phyloP scores from a whole-genome alignment of 1,140 invertebrate species.

The Vanessa tameamea region DNA sequence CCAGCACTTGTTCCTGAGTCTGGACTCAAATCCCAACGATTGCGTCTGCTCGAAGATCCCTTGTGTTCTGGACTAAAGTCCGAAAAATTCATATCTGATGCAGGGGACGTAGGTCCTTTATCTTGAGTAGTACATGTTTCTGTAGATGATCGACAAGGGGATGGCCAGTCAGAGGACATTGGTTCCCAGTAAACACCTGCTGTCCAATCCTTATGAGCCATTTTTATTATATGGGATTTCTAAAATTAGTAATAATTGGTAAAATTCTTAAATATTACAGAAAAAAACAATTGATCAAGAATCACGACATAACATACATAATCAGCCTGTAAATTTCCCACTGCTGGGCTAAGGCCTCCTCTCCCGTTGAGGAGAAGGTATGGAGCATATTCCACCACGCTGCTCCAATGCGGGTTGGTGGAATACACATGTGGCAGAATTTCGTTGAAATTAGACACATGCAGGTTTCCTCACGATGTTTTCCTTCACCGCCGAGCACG shows the following conservation, averaged over 20 bases:
- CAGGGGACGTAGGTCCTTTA: conserved; percentile 24
- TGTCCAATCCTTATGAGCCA: conserved; percentile 72
- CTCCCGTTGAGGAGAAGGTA: too few relatives aligned
- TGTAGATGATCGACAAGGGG: conserved; percentile 31
- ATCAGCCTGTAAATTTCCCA: too few relatives aligned
- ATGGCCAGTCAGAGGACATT: conserved; percentile 66
- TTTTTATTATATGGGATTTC: conserved; percentile 69
- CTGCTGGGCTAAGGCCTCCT: too few relatives aligned
- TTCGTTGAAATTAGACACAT: too few relatives aligned
- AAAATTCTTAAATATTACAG: too few relatives aligned
- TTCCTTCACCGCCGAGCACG: too few relatives aligned
- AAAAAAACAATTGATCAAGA: too few relatives aligned
- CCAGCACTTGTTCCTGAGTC: conserved; percentile 65
- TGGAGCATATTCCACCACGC: too few relatives aligned
- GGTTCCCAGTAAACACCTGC: conserved; percentile 70
- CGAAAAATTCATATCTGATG: conserved; percentile 62
- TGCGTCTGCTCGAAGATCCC: conserved; percentile 48
- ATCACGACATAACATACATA: too few relatives aligned
- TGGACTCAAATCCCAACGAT: conserved; percentile 70
- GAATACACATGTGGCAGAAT: too few relatives aligned
- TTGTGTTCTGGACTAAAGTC: conserved; percentile 69
- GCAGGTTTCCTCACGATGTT: too few relatives aligned
- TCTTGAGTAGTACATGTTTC: conserved; percentile 42
- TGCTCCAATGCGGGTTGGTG: too few relatives aligned
- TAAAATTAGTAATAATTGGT: conserved; percentile 23